Evolutionary conservation across 2,113 vertebrate species (phyloP).

Genomic region (Sylvilagus bachmani): DNA sequence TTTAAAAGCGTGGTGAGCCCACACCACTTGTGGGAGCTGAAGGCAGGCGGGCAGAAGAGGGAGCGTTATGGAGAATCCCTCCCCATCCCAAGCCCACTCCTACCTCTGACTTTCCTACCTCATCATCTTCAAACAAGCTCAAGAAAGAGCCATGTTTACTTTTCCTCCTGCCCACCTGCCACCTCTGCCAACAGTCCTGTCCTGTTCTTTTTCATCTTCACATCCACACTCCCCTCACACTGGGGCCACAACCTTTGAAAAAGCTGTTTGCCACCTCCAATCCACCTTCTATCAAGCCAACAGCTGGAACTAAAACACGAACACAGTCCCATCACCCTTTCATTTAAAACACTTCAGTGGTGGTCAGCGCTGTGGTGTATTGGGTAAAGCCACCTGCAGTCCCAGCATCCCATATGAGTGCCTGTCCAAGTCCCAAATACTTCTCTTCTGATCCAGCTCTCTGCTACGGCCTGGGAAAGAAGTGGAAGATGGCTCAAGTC

Average conservation of each 20-base stretch:
- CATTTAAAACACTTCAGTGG: background rate
- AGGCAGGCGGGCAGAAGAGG: background rate
- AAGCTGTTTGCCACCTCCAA: background rate
- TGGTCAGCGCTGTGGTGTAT: too few relatives aligned
- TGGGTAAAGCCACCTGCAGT: too few relatives aligned
- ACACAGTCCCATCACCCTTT: background rate
- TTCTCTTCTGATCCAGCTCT: too few relatives aligned
- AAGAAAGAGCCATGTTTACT: background rate
- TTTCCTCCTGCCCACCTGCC: background rate
- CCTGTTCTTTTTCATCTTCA: background rate
- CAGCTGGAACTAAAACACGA: background rate
- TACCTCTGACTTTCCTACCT: background rate
- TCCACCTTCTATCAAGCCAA: background rate
- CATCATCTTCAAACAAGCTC: background rate
- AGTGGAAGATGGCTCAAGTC: too few relatives aligned
- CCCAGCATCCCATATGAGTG: too few relatives aligned
- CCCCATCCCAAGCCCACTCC: background rate
- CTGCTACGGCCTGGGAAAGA: too few relatives aligned
- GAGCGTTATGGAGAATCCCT: background rate
- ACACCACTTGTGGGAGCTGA: background rate
- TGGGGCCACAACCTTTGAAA: background rate
- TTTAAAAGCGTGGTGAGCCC: background rate
- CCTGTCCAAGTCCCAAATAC: too few relatives aligned
- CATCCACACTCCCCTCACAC: background rate
- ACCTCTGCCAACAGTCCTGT: background rate